Base-by-base conservation (phyloP, 2,113 vertebrate species). In the Gymnorhina tibicen region DNA sequence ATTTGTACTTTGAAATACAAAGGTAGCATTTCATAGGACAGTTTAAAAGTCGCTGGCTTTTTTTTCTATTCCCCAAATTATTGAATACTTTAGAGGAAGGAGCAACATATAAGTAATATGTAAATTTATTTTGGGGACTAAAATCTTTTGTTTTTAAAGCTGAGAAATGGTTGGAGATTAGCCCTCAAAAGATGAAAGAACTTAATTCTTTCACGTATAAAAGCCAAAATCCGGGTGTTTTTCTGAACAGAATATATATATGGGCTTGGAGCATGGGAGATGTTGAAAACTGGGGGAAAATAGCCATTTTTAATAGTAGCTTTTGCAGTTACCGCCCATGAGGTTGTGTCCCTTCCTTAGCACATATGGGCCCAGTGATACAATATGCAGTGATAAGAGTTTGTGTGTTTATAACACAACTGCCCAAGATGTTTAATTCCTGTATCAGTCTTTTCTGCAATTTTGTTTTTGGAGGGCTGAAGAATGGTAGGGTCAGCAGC, bases 321-420 rank as follows among this genome's bases (percentile, higher is more conserved):
- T 76, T 80, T 49, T 53, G 19, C 13, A 76, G 53, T 37, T 80
- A 3, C 11, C 28, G 23, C 24, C 16, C 4, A 0, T 27, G 52
- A 75, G 27, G 10, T 12, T 44, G 17, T 80, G 26, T 53, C 37
- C n/a, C 26, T 56, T 58, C 50, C 41, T 66, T 32, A 62, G 62
- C 47, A 56, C 1, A 0, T 11, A 18, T 0, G 17, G 68, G 19
- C n/a, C 33, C 19, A 35, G 24, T 33, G 55, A 6, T 26, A 13
- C 3, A 30, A 8, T 4, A 3, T 33, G 49, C n/a, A 62, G 30
- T n/a, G 75, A 1, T 53, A 20, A 32, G n/a, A 67, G 73, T n/a
- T 92, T 13, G 1, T 46, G 46, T 60, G 28, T 77, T 67, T 17
- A 3, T 75, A 69, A 35, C 37, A 15, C 5, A 33, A 11, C 17